Evolutionary conservation across 64 coral and sea anemone species (phyloP).

Genomic region (Montipora efflorescens): DNA sequence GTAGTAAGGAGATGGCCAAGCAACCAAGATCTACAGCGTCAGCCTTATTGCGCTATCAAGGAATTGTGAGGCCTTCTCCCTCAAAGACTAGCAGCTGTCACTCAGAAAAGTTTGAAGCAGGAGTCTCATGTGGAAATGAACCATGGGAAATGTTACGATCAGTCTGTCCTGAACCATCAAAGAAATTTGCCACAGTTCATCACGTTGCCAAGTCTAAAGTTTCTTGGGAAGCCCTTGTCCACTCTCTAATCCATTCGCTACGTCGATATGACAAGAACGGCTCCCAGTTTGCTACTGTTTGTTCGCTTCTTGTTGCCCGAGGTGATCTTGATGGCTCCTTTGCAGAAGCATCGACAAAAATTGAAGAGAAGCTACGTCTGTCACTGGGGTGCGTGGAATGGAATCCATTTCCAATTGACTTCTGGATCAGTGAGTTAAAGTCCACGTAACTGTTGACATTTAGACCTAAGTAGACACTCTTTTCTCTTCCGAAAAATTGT

Average conservation of each 20-base stretch:
- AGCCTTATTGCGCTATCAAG: constrained; percentile 82
- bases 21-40: constrained; percentile 87
- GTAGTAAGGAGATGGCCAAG: constrained; percentile 54
- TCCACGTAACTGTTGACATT: no score
- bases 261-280: constrained; percentile 81
- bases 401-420: constrained; percentile 92
- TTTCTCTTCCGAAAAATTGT: no score
- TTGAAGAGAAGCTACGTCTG: constrained; percentile 73
- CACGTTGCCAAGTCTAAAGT: constrained; percentile 66
- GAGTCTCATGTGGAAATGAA: constrained; percentile 76
- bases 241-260: constrained; percentile 81
- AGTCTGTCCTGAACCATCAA: constrained; percentile 85
- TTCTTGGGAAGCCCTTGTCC: constrained; percentile 78
- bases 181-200: constrained; percentile 91
- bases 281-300: constrained; percentile 65
- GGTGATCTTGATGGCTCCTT: constrained; percentile 76
- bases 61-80: constrained; percentile 47
- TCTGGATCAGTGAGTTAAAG: constrained; percentile 85
- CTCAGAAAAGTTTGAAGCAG: background rate
- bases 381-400: constrained; percentile 83
- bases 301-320: constrained; percentile 83
- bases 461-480: no score
- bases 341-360: constrained; percentile 71
- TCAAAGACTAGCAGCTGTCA: background rate
- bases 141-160: constrained; percentile 90